Evolutionary conservation across 2,797 vertebrate species (phyloP).

Genomic region (Notolepis coatsorum): DNA sequence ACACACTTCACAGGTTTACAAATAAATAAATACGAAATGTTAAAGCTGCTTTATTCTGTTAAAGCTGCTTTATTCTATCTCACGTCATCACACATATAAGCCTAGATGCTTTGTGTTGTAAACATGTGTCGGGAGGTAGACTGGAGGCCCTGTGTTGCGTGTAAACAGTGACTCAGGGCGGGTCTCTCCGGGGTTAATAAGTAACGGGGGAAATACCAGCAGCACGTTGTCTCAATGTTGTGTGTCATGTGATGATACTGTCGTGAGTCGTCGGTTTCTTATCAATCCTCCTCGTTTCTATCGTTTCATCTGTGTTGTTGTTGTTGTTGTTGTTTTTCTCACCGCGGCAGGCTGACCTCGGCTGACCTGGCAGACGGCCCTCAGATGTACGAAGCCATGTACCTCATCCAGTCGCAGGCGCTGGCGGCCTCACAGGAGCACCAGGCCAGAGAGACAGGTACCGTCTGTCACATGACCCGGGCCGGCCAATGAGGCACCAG

Average conservation of each 20-base stretch:
- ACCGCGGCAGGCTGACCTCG: slow-evolving; percentile 59
- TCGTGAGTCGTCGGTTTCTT: too few species aligned
- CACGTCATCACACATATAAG: too few species aligned
- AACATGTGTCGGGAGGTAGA: too few species aligned
- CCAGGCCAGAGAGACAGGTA: slow-evolving; percentile 86
- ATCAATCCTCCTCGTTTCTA: too few species aligned
- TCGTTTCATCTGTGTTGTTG: background rate
- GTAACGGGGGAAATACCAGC: too few species aligned
- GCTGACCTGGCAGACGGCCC: slow-evolving; percentile 82
- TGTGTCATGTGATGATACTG: too few species aligned
- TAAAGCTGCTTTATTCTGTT: background rate
- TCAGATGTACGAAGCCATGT: slow-evolving; percentile 93
- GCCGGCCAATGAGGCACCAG: too few species aligned
- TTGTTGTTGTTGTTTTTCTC: slow-evolving; percentile 12
- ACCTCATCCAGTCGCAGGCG: slow-evolving; percentile 89
- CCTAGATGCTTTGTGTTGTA: too few species aligned
- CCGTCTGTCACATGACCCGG: background rate
- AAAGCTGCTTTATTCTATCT: background rate
- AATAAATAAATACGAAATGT: background rate
- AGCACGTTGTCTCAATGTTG: background rate
- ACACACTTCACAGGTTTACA: too few species aligned
- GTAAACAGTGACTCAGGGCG: too few species aligned
- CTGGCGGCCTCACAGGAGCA: slow-evolving; percentile 53
- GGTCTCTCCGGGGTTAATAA: too few species aligned
- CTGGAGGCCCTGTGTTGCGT: too few species aligned